Evolutionary conservation across 2,797 vertebrate genomes (phyloP).

Genomic region (Megaceryle alcyon): DNA sequence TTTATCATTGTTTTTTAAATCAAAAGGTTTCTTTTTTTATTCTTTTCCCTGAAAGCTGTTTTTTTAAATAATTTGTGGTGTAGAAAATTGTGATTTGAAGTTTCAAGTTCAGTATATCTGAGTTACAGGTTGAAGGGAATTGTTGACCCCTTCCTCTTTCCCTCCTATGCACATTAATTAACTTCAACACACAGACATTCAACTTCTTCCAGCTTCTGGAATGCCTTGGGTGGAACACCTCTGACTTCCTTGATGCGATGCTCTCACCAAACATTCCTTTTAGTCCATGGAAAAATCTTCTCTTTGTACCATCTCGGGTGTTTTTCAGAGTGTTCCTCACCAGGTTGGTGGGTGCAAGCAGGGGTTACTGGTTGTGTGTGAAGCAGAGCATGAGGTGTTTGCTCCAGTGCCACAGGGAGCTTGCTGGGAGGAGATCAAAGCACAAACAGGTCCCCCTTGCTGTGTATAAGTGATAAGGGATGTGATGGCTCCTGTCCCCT

Average conservation of each 20-base stretch:
- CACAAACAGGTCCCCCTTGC: rapidly evolving
- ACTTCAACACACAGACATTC: background rate
- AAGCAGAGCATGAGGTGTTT: background rate
- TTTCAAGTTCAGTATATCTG: background rate
- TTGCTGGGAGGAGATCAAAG: background rate
- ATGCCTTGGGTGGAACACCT: background rate
- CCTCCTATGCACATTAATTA: background rate
- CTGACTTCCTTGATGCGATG: background rate
- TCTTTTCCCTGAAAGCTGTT: background rate
- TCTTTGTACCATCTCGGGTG: background rate
- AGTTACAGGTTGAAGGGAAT: background rate
- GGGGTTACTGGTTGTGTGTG: rapidly evolving
- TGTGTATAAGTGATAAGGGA: background rate
- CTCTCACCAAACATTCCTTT: background rate
- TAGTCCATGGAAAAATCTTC: background rate
- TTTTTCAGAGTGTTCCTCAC: rapidly evolving
- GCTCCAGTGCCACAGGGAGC: rapidly evolving
- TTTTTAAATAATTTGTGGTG: background rate
- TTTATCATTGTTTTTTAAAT: background rate
- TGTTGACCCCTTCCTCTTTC: background rate
- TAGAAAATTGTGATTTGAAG: background rate
- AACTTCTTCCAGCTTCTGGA: background rate
- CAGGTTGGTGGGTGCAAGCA: background rate
- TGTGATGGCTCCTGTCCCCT: background rate
- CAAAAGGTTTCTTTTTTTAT: background rate